phyloP scores from a whole-genome alignment of 1,140 invertebrate species.

The Gryon sp. region DNA sequence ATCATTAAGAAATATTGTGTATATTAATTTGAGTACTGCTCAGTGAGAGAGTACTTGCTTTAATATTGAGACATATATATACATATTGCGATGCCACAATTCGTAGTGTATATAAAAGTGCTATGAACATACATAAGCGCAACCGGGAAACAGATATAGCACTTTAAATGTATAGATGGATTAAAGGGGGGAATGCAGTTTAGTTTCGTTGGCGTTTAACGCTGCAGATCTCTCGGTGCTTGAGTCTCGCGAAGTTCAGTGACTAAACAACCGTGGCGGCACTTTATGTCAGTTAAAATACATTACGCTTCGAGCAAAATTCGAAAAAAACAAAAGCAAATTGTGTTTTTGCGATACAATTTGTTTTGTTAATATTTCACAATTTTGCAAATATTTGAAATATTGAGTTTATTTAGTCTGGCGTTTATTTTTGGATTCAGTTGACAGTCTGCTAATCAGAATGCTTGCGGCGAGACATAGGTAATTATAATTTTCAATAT shows the following conservation, averaged over 20 bases:
- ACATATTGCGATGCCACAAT: conserved; percentile 7
- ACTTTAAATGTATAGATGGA: conserved; percentile 66
- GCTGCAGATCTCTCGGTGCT: conserved; percentile 53
- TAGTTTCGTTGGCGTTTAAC: conserved; percentile 57
- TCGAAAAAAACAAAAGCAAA: too few species aligned
- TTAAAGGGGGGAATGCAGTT: conserved; percentile 71
- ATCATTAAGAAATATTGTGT: too few species aligned
- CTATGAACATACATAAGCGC: conserved; percentile 49
- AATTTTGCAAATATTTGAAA: too few species aligned
- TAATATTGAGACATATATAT: conserved; percentile 17
- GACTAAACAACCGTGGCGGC: conserved; percentile 13
- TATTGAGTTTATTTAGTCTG: too few species aligned
- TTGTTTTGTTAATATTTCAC: too few species aligned
- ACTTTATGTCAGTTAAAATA: conserved; percentile 1
- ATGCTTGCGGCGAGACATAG: conserved; percentile 72
- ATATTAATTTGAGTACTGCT: too few species aligned
- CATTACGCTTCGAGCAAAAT: not conserved
- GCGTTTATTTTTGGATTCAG: conserved; percentile 23
- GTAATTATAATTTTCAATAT: too few species aligned
- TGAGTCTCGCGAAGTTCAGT: conserved; percentile 47
- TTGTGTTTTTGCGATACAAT: too few species aligned
- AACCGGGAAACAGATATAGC: conserved; percentile 62
- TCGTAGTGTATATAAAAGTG: conserved; percentile 35
- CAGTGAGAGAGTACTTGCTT: conserved; percentile 30
- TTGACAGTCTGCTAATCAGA: conserved; percentile 26